These are phyloP conservation scores for Oscheius sp. DNA, from an alignment of 2,888 invertebrate genomes.

Conservation along the genomic window DNA sequence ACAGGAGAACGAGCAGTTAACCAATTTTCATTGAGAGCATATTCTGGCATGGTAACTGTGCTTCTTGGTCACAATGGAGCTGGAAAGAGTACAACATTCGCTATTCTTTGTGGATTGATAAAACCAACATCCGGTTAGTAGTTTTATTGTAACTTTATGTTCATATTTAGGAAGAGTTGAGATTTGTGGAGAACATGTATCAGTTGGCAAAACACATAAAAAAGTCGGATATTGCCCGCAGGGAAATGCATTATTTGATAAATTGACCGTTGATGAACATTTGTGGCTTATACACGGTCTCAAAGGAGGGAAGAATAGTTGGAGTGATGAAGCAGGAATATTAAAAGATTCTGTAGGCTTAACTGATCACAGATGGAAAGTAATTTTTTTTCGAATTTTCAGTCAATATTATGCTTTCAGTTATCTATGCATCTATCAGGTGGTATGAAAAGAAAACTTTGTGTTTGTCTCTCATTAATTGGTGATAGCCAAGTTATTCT, in stretches of 20 bases:
- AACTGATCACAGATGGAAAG: conserved; percentile 21
- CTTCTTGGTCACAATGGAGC: conserved; percentile 70
- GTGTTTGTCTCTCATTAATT: conserved; percentile 64
- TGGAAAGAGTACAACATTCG: conserved; percentile 62
- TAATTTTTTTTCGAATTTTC: neutral
- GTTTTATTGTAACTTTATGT: neutral
- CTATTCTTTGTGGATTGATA: conserved; percentile 58
- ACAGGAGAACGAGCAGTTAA: conserved; percentile 65
- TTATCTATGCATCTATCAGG: conserved; percentile 57
- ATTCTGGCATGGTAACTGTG: conserved; percentile 64
- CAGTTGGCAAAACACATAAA: neutral
- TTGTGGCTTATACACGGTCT: conserved; percentile 60
- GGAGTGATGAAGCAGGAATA: conserved; percentile 20
- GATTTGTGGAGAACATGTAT: conserved; percentile 7
- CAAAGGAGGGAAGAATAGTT: conserved; percentile 44
- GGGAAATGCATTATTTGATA: conserved; percentile 62
- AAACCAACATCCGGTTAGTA: conserved; percentile 45
- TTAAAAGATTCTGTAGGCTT: conserved; percentile 18
- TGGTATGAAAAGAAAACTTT: conserved; percentile 67
- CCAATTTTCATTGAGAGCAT: conserved; percentile 59
- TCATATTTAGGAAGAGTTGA: conserved; percentile 1
- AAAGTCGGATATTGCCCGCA: conserved; percentile 28
- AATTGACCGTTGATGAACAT: conserved; percentile 65
- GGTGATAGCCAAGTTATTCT: conserved; percentile 56
- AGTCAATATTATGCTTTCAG: conserved; percentile 28